A percentile compares a stretch with the other conserved stretches of the same genome.
These are phyloP conservation scores for Genyomyrus donnyi DNA, from an alignment of 2,113 vertebrate species.

Conservation along the genomic window DNA sequence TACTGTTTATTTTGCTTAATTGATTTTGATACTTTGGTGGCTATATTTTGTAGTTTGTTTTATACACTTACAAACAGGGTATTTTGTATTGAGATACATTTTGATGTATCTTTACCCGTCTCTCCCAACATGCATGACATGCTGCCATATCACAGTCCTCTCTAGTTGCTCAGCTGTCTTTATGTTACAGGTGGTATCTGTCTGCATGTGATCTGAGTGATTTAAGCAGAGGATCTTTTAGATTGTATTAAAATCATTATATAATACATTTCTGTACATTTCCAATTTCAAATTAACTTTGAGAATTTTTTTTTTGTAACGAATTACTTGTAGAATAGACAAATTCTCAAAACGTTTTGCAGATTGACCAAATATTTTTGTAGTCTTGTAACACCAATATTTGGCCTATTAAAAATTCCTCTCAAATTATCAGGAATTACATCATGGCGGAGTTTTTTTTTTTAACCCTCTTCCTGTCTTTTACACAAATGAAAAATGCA, in stretches of 20 bases:
- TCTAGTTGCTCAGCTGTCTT: no score
- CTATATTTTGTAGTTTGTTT: background rate
- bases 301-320: background rate
- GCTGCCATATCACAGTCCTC: background rate
- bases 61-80: background rate
- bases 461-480: constrained; percentile 42
- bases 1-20: background rate
- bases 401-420: constrained; percentile 30
- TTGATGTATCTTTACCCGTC: background rate
- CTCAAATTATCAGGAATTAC: constrained; percentile 46
- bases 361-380: background rate
- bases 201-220: background rate
- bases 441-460: constrained; percentile 48
- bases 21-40: background rate
- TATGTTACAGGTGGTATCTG: background rate
- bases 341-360: background rate
- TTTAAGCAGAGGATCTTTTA: background rate
- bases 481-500: constrained; percentile 49
- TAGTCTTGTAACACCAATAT: background rate
- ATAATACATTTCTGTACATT: background rate
- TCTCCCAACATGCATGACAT: background rate
- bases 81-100: background rate
- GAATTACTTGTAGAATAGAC: background rate
- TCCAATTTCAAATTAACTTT: background rate
- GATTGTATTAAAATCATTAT: background rate